A percentile compares a stretch with the other conserved stretches of the same genome.
phyloP scores from a whole-genome alignment of 1,140 invertebrate species.

The Diabrotica virgifera region DNA sequence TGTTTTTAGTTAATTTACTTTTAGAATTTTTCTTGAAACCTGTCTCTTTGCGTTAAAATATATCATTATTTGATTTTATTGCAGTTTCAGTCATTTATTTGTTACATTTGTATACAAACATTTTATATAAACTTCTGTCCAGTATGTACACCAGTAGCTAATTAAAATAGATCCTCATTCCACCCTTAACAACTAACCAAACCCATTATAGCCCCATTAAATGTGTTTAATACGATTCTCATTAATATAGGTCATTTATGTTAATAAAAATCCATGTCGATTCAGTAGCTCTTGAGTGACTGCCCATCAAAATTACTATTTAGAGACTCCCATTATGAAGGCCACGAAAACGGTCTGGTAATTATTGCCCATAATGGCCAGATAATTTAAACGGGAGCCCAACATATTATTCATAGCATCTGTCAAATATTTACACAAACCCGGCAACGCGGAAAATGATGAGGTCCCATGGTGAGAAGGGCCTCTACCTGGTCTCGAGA shows the following conservation, averaged over 20 bases:
- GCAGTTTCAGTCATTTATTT: too few relatives aligned
- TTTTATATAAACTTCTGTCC: too few relatives aligned
- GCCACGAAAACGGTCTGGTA: background rate
- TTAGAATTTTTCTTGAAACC: too few relatives aligned
- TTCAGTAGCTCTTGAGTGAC: background rate
- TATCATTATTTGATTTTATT: too few relatives aligned
- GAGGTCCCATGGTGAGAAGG: constrained; percentile 3
- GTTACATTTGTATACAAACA: too few relatives aligned
- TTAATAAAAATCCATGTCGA: background rate
- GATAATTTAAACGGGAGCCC: constrained; percentile 35
- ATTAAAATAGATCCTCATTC: too few relatives aligned
- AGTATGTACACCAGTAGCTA: too few relatives aligned
- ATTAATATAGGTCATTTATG: background rate
- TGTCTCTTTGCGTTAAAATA: too few relatives aligned
- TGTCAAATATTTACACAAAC: constrained; percentile 33
- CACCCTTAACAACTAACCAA: too few relatives aligned
- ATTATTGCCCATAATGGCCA: constrained; percentile 13
- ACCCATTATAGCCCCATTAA: too few relatives aligned
- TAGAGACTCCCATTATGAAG: background rate
- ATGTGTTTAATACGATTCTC: background rate
- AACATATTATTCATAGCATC: constrained; percentile 35
- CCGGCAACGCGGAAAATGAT: constrained; percentile 14
- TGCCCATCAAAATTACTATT: background rate
- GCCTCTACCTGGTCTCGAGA: constrained; percentile 4
- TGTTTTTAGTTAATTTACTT: too few relatives aligned